Evolutionary conservation across 2,888 invertebrate genomes (phyloP), one percentile per base, ranked within the genome.

Genomic region (Platycheirus albimanus): DNA sequence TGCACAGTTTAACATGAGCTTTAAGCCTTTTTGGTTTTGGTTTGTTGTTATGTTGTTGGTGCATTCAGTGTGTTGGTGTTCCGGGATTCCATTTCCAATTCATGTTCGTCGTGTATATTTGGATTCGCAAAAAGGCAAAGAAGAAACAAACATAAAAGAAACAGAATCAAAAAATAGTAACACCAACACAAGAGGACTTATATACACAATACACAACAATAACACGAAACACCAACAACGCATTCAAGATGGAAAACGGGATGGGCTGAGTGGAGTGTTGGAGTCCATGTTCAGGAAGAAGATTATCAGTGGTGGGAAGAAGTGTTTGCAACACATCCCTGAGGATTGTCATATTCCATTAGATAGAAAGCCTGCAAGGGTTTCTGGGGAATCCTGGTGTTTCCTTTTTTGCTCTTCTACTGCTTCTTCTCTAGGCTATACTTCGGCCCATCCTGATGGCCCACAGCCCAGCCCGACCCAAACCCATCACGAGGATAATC

Each of bases 301-400:
- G 58, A 58, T 28, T 43, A 58, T 19, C 33, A 36, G 8, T 15
- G 54, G 36, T 8, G 24, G 5, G 15, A 58, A 15, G 56, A 45
- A 49, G 69, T 64, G 56, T 41, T 83, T 52, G 63, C 47, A 69
- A 74, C 72, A 74, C 67, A 83, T 83, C 83, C 83, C 78, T 54
- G 74, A 83, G 83, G 83, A 83, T 74, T 78, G 72, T 78, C 78
- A 77, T 83, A 51, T 83, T 83, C 83, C 84, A 84, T 84, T 84
- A 84, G 84, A 74, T 61, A 66, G 75, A 79, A 84, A 84, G 74
- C 74, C 84, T 78, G 67, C 49, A 51, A 64, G 72, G 71, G 83
- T 45, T 74, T 78, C 52, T 63, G 71, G 56, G 71, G 67, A 61
- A 63, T 77, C 64, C 63, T 69, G 61, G 15, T 67, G 30, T 63